Conservation (phyloP, 2,888 invertebrate species). For the Marronus borbonicus region DNA sequence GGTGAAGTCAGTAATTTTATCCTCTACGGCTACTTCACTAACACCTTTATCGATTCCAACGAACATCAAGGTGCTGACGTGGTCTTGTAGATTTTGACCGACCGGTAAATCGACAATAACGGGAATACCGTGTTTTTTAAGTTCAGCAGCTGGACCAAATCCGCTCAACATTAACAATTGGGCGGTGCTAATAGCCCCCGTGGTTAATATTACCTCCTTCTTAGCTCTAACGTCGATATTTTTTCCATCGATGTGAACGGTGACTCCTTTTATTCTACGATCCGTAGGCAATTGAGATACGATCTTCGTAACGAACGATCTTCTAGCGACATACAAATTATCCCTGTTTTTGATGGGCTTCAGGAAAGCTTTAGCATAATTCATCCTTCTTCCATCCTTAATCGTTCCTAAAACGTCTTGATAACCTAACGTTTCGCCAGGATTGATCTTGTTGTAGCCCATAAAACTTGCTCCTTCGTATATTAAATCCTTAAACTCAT, state of each 20-base stretch:
- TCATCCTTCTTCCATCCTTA: slow-evolving; percentile 82
- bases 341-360: slow-evolving; percentile 76
- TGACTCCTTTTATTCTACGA: slow-evolving; percentile 69
- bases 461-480: slow-evolving; percentile 84
- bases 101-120: slow-evolving; percentile 57
- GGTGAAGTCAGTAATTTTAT: slow-evolving; percentile 59
- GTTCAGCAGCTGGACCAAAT: slow-evolving; percentile 69
- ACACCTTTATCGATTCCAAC: slow-evolving; percentile 51
- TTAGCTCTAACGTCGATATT: slow-evolving; percentile 66
- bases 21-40: not conserved
- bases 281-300: slow-evolving; percentile 72
- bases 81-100: slow-evolving; percentile 69
- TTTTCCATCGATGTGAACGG: slow-evolving; percentile 63
- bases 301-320: slow-evolving; percentile 81
- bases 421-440: slow-evolving; percentile 47
- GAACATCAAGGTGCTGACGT: slow-evolving; percentile 60
- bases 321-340: slow-evolving; percentile 84
- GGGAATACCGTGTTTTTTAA: slow-evolving; percentile 63
- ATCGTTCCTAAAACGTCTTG: slow-evolving; percentile 58
- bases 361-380: slow-evolving; percentile 86
- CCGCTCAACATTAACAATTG: slow-evolving; percentile 78
- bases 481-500: slow-evolving; percentile 53
- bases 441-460: slow-evolving; percentile 77
- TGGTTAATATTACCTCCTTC: slow-evolving; percentile 75
- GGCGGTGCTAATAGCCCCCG: slow-evolving; percentile 77